These are phyloP conservation scores for Bursaphelenchus mucronatus DNA, from an alignment of 1,140 invertebrate genomes.

Conservation along the genomic window DNA sequence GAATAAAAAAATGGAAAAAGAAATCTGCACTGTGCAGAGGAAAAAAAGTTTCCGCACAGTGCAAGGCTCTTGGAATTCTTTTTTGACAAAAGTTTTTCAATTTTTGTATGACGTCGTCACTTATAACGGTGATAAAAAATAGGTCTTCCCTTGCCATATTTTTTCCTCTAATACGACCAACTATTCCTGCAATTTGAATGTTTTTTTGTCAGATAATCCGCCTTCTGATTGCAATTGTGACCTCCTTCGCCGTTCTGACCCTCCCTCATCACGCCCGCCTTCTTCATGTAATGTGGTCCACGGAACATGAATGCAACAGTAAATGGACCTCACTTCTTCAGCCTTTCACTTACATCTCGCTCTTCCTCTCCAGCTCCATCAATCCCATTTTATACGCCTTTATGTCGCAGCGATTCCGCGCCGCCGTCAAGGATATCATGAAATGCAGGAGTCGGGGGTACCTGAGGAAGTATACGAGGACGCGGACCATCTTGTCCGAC, in stretches of 20 bases:
- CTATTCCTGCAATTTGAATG: no score
- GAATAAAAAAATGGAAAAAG: no score
- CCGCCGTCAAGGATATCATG: conserved; percentile 43
- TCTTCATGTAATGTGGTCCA: conserved; percentile 47
- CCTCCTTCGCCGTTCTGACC: conserved; percentile 54
- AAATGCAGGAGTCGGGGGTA: conserved; percentile 40
- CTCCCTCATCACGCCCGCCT: conserved; percentile 52
- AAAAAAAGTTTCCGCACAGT: background rate
- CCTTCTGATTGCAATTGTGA: conserved; percentile 56
- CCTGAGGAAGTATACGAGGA: conserved; percentile 38
- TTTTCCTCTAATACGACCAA: no score
- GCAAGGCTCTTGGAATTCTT: background rate
- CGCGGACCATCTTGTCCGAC: conserved; percentile 37
- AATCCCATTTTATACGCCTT: conserved; percentile 59
- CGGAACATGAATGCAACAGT: conserved; percentile 39
- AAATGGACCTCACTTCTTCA: conserved; percentile 44
- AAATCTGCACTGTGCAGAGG: no score
- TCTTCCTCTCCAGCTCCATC: conserved; percentile 51
- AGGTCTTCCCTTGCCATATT: no score
- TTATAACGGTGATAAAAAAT: no score
- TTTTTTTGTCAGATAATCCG: conserved; percentile 49
- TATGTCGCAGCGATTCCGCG: conserved; percentile 53
- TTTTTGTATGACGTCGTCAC: no score
- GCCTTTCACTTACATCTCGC: conserved; percentile 48
- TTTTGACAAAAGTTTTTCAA: no score